These are phyloP conservation scores for Strigamia crassipes DNA, from an alignment of 2,888 invertebrate genomes.

Conservation along the genomic window DNA sequence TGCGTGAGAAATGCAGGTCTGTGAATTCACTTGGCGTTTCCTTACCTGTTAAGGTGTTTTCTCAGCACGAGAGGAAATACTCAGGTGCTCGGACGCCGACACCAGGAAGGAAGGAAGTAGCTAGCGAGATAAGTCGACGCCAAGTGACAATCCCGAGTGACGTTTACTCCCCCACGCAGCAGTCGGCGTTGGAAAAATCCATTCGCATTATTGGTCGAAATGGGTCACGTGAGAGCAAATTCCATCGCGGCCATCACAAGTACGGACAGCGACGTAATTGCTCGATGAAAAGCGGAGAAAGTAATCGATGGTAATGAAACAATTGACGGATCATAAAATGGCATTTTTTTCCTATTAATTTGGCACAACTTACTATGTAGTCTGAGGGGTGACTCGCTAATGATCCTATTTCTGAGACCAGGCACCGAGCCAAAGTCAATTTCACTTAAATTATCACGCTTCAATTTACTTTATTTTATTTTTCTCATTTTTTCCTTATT, in stretches of 20 bases:
- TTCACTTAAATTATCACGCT: neutral
- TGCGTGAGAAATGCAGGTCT: neutral
- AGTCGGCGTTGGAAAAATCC: neutral
- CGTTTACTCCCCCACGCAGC: constrained; percentile 19
- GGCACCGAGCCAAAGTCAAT: constrained; percentile 14
- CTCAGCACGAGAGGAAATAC: constrained; percentile 3
- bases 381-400: neutral
- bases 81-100: constrained; percentile 22
- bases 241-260: neutral
- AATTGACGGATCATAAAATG: constrained; percentile 19
- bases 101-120: constrained; percentile 19
- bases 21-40: constrained; percentile 7
- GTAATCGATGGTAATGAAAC: constrained; percentile 7
- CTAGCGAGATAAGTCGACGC: constrained; percentile 19
- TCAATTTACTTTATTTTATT: neutral
- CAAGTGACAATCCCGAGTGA: neutral
- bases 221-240: neutral
- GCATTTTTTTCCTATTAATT: neutral
- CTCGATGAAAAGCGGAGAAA: constrained; percentile 7
- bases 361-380: neutral
- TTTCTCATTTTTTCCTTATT: neutral
- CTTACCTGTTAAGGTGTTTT: constrained; percentile 21
- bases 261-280: neutral
- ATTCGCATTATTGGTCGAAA: neutral
- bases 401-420: neutral